These are phyloP conservation scores for Orussus abietinus DNA, from an alignment of 1,140 invertebrate genomes.

Conservation along the genomic window DNA sequence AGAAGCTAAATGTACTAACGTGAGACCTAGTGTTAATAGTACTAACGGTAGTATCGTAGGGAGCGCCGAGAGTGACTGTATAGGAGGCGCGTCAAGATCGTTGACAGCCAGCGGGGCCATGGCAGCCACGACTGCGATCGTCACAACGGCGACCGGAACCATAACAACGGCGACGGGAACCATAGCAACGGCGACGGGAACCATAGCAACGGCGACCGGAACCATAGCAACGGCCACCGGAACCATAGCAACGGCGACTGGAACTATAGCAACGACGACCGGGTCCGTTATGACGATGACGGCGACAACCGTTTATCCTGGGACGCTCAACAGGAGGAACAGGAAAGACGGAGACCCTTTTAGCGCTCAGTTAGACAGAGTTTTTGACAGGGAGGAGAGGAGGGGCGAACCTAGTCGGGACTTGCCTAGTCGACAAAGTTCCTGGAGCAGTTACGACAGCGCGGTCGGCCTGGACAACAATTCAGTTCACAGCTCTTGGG, in stretches of 20 bases:
- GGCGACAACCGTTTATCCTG: background rate
- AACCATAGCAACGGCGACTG: slow-evolving; percentile 7
- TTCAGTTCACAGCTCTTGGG: slow-evolving; percentile 81
- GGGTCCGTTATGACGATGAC: no score
- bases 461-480: slow-evolving; percentile 63
- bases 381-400: slow-evolving; percentile 69
- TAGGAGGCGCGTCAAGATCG: background rate
- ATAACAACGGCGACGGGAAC: slow-evolving; percentile 4
- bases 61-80: slow-evolving; percentile 25
- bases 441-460: slow-evolving; percentile 77
- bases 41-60: slow-evolving; percentile 15
- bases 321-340: background rate
- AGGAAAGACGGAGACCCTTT: slow-evolving; percentile 61
- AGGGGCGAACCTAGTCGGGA: slow-evolving; percentile 45
- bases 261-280: background rate
- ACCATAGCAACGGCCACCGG: slow-evolving; percentile 7
- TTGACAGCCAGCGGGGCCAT: slow-evolving; percentile 10
- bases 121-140: slow-evolving; percentile 1
- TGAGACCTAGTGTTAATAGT: slow-evolving; percentile 26
- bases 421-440: slow-evolving; percentile 63
- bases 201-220: background rate
- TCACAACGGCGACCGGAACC: slow-evolving; percentile 6
- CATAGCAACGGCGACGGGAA: background rate
- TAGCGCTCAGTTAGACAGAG: slow-evolving; percentile 66
- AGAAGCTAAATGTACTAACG: slow-evolving; percentile 40